Evolutionary conservation across 2,888 invertebrate species (phyloP).

Genomic region (Cheilosia vulpina): DNA sequence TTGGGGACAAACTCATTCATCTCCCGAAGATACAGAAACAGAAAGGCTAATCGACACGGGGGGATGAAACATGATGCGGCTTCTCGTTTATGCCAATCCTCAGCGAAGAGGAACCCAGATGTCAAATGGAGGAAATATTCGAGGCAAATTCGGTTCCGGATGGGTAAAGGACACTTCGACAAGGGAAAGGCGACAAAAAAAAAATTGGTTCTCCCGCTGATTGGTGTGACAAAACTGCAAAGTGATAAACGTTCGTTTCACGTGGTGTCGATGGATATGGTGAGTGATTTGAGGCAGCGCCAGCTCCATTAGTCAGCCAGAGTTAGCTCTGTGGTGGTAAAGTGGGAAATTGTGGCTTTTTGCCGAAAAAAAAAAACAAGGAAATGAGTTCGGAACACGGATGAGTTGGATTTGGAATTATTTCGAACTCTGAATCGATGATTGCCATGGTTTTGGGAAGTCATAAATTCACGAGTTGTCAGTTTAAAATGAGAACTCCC

Average conservation of each 20-base stretch:
- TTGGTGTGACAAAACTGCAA: slow-evolving; percentile 52
- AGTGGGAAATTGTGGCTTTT: slow-evolving; percentile 26
- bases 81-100: slow-evolving; percentile 1
- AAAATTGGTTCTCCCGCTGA: slow-evolving; percentile 28
- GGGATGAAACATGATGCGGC: not conserved
- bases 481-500: too few relatives aligned
- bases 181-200: not conserved
- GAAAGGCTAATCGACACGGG: slow-evolving; percentile 34
- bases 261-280: slow-evolving; percentile 34
- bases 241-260: slow-evolving; percentile 49
- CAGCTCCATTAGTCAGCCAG: not conserved
- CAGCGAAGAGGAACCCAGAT: not conserved
- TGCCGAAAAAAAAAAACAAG: not conserved
- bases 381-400: not conserved
- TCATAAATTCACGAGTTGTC: not conserved
- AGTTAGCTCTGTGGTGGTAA: slow-evolving; percentile 9
- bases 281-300: slow-evolving; percentile 1
- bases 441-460: not conserved
- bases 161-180: not conserved
- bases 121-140: slow-evolving; percentile 13
- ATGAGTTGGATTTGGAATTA: slow-evolving; percentile 6
- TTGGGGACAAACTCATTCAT: slow-evolving; percentile 45
- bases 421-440: slow-evolving; percentile 1
- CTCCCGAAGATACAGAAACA: slow-evolving; percentile 29
- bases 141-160: slow-evolving; percentile 25